These are phyloP conservation scores for Chydorus sphaericus DNA, from an alignment of 2,888 invertebrate species.

Conservation along the genomic window DNA sequence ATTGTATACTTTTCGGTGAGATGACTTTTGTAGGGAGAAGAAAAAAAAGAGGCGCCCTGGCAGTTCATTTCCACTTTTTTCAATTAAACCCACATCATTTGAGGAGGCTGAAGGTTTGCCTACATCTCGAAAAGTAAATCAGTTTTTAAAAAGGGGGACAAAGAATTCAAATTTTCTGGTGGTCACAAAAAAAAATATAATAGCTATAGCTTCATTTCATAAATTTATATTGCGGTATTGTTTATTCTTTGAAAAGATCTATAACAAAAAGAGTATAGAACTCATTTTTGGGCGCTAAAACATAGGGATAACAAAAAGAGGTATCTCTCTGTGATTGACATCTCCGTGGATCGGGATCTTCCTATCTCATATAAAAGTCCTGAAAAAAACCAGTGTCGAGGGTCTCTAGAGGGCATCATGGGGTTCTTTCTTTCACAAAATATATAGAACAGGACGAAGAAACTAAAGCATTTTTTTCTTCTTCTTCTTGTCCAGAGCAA, in stretches of 20 bases:
- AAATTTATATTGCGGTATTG: not conserved
- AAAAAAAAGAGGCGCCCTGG: no score
- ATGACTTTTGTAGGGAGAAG: constrained; percentile 3
- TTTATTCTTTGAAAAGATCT: no score
- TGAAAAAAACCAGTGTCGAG: not conserved
- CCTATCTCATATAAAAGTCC: not conserved
- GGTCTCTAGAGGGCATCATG: not conserved
- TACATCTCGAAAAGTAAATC: no score
- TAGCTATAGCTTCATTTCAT: not conserved
- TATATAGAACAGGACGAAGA: not conserved
- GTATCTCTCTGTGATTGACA: not conserved
- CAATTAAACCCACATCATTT: constrained; percentile 1
- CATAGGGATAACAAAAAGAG: no score
- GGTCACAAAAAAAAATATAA: no score
- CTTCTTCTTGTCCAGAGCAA: no score
- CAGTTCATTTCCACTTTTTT: constrained; percentile 4
- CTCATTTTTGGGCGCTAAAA: not conserved
- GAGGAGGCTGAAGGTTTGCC: no score
- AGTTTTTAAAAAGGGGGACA: not conserved
- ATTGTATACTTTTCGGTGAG: no score
- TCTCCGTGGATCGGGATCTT: not conserved
- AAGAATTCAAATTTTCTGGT: not conserved
- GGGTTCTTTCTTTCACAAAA: not conserved
- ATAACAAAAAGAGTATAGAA: not conserved
- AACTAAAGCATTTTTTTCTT: no score